phyloP scores from a whole-genome alignment of 2,797 vertebrate species.

The Propithecus perrieri region DNA sequence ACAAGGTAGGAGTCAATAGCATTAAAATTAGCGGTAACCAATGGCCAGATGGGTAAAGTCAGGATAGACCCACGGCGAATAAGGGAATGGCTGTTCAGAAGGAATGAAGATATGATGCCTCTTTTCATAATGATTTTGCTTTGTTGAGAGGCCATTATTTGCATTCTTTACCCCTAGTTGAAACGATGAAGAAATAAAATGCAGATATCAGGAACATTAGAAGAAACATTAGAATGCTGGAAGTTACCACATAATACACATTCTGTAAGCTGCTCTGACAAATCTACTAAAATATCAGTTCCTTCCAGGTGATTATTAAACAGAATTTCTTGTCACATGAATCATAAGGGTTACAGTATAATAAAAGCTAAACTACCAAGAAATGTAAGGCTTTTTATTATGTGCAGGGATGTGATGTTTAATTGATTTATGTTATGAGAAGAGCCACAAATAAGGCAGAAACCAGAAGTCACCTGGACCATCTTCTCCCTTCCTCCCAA shows the following conservation, averaged over 20 bases:
- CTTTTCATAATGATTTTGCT: background rate
- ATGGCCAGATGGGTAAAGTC: background rate
- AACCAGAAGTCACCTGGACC: background rate
- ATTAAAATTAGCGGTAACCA: background rate
- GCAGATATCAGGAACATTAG: background rate
- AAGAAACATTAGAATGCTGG: background rate
- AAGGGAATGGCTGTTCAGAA: background rate
- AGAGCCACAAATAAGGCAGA: background rate
- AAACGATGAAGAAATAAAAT: background rate
- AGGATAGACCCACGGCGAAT: background rate
- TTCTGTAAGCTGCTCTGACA: background rate
- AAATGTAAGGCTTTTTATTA: background rate
- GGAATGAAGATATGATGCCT: background rate
- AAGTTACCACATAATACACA: background rate
- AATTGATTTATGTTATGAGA: background rate
- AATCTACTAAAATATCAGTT: background rate
- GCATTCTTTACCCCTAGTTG: background rate
- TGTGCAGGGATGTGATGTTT: background rate
- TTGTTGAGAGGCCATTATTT: background rate
- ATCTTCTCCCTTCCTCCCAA: background rate
- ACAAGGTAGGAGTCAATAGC: background rate
- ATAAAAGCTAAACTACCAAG: background rate
- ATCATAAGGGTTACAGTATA: background rate
- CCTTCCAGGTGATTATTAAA: background rate
- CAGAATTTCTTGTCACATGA: background rate